These are phyloP conservation scores for Patella pellucida DNA, from an alignment of 2,888 invertebrate genomes.

Conservation along the genomic window DNA sequence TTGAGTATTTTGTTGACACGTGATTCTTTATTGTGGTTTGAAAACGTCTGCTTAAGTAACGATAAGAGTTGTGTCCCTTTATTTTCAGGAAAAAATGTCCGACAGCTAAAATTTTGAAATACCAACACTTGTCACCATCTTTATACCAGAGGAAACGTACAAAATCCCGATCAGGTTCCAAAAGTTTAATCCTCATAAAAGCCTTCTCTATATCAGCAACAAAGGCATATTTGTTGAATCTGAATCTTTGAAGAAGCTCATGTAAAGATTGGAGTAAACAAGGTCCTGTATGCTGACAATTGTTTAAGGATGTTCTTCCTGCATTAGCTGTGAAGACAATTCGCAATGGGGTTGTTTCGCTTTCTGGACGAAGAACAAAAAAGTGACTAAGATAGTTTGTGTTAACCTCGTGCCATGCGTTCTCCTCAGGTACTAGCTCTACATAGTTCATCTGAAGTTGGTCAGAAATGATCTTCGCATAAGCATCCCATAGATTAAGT, in stretches of 20 bases:
- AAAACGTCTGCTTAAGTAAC: too few relatives aligned
- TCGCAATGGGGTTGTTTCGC: background rate
- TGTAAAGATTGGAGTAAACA: background rate
- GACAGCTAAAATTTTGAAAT: too few relatives aligned
- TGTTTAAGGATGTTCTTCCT: background rate
- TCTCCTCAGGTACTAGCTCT: background rate
- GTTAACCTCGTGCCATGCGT: background rate
- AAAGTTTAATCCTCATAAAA: background rate
- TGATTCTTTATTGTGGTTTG: too few relatives aligned
- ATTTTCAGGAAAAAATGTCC: too few relatives aligned
- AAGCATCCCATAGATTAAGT: background rate
- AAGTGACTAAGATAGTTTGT: background rate
- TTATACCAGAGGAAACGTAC: background rate
- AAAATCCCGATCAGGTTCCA: background rate
- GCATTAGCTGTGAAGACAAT: background rate
- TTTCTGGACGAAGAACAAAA: background rate
- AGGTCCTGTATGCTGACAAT: background rate
- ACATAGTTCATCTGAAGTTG: background rate
- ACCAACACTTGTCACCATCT: too few relatives aligned
- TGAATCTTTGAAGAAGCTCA: background rate
- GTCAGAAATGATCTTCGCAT: background rate
- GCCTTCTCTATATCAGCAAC: conserved; percentile 2
- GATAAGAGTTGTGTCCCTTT: too few relatives aligned
- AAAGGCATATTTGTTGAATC: background rate
- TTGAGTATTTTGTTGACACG: too few relatives aligned